phyloP scores from a whole-genome alignment of 1,140 invertebrate species.

The Sinonovacula constricta region DNA sequence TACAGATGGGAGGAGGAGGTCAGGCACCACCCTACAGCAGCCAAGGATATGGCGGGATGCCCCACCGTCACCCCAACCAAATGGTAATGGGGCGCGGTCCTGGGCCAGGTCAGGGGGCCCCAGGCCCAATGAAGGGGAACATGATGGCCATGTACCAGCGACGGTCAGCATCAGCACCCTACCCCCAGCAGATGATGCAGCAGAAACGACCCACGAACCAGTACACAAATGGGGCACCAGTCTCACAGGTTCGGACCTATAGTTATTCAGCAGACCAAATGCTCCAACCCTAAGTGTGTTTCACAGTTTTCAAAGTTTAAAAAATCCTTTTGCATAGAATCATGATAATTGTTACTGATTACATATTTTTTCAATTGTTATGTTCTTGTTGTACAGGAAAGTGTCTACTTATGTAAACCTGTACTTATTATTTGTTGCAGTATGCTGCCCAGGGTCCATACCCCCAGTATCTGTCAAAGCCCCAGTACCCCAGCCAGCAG shows the following conservation, averaged over 20 bases:
- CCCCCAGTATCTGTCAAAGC: slow-evolving; percentile 67
- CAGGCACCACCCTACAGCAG: slow-evolving; percentile 62
- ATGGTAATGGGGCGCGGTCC: slow-evolving; percentile 66
- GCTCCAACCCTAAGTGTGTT: no score
- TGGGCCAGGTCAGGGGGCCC: slow-evolving; percentile 80
- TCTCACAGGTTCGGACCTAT: no score
- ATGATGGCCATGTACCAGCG: slow-evolving; percentile 67
- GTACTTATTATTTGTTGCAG: no score
- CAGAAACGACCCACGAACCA: slow-evolving; percentile 61
- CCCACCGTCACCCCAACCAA: slow-evolving; percentile 64
- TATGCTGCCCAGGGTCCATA: slow-evolving; percentile 61
- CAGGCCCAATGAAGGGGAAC: slow-evolving; percentile 71
- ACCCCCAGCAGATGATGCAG: slow-evolving; percentile 67
- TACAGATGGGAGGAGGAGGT: slow-evolving; percentile 45
- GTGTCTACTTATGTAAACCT: no score
- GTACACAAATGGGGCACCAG: slow-evolving; percentile 70
- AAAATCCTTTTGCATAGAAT: no score
- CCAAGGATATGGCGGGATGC: slow-evolving; percentile 63
- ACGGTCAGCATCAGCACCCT: slow-evolving; percentile 69
- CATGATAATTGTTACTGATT: no score
- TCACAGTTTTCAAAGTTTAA: no score
- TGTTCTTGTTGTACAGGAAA: no score
- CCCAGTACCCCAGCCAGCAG: slow-evolving; percentile 74
- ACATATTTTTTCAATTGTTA: no score
- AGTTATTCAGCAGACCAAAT: no score